phyloP scores from a whole-genome alignment of 2,113 vertebrate species.

The Pomatostomus ruficeps region DNA sequence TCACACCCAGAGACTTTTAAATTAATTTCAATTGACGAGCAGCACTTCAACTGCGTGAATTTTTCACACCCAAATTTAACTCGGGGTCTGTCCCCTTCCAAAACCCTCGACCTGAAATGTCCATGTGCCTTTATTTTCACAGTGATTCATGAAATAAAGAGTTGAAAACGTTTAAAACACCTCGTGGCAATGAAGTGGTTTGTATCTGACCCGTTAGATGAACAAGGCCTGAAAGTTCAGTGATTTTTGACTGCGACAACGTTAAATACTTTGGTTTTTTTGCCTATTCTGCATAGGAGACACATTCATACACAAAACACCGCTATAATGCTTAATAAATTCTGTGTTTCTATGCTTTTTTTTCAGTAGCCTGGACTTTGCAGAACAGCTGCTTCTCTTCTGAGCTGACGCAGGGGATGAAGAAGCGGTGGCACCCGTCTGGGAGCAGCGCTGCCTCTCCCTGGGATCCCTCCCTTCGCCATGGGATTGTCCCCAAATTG shows the following conservation, averaged over 20 bases:
- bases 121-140: conserved; percentile 6
- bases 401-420: background rate
- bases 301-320: background rate
- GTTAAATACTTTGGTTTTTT: conserved; percentile 44
- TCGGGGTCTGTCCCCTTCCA: background rate
- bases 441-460: background rate
- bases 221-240: background rate
- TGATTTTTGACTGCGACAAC: background rate
- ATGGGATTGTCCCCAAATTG: background rate
- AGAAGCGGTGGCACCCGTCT: accelerated
- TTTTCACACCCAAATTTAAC: background rate
- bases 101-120: background rate
- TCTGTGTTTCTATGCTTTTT: background rate
- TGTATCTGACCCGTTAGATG: background rate
- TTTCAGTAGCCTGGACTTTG: conserved; percentile 12
- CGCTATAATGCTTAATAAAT: background rate
- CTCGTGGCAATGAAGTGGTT: background rate
- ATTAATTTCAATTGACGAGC: background rate
- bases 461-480: background rate
- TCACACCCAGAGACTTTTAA: background rate
- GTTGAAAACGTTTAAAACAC: background rate
- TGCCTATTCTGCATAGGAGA: background rate
- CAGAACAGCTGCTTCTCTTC: background rate
- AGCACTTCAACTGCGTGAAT: background rate
- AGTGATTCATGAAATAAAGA: background rate